A percentile compares a stretch with the other conserved stretches of the same genome.
Conservation (phyloP, 2,797 vertebrate species). For the Chromobotia macracanthus region DNA sequence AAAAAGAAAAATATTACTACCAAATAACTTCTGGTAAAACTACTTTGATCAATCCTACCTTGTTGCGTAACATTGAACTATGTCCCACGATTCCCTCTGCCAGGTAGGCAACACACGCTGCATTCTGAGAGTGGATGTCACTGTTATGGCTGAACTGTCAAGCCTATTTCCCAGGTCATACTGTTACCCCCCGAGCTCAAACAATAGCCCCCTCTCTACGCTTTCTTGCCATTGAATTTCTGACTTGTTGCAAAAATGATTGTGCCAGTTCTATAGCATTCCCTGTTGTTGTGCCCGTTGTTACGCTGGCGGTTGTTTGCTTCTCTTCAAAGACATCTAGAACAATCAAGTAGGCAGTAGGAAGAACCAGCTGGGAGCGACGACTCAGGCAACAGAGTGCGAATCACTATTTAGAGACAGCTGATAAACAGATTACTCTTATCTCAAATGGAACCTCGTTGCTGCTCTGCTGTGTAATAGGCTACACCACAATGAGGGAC, state of each 20-base stretch:
- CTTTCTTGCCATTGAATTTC: slow-evolving; percentile 80
- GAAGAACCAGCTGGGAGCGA: slow-evolving; percentile 62
- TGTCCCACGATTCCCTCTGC: slow-evolving; percentile 73
- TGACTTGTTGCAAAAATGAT: slow-evolving; percentile 79
- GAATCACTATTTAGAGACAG: slow-evolving; percentile 17
- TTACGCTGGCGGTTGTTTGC: slow-evolving; percentile 66
- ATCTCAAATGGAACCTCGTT: slow-evolving; percentile 8
- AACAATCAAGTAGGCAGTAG: slow-evolving; percentile 73
- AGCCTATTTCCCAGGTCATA: slow-evolving; percentile 35
- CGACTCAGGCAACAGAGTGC: slow-evolving; percentile 36
- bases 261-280: slow-evolving; percentile 74
- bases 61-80: slow-evolving; percentile 73
- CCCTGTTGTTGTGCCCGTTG: slow-evolving; percentile 66
- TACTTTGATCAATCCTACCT: slow-evolving; percentile 67
- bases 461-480: slow-evolving; percentile 11
- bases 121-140: slow-evolving; percentile 67
- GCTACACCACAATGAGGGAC: slow-evolving; percentile 12
- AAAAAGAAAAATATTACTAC: neutral
- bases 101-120: slow-evolving; percentile 64
- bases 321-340: slow-evolving; percentile 79
- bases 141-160: slow-evolving; percentile 27
- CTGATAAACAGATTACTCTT: slow-evolving; percentile 45
- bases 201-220: slow-evolving; percentile 67
- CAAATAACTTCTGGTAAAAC: neutral
- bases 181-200: slow-evolving; percentile 55